Base-by-base conservation (phyloP, 2,797 vertebrate species). In the Nannoperca obscura region DNA sequence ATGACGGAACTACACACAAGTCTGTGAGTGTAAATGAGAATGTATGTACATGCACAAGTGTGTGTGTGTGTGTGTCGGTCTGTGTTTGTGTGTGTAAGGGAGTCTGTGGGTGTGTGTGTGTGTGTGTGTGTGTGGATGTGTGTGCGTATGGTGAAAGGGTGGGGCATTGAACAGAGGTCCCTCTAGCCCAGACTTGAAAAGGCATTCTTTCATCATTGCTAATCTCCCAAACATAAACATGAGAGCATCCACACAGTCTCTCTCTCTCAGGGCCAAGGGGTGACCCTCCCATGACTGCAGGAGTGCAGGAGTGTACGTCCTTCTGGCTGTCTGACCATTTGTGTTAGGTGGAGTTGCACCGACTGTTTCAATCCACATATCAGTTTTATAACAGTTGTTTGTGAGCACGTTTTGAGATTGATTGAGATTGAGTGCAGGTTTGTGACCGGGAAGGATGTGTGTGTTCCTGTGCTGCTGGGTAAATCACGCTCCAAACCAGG, bases 211-310 rank as follows among this genome's bases (percentile, higher is more conserved):
- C 94, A 96, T 95, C 95, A 93, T 91, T 91, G 91, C 93, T 95
- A 95, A 95, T 96, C 95, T 95, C 90, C 93, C 90, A 94, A 95
- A 95, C 95, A 95, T 94, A 95, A 96, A 95, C 94, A 95, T 83
- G 86, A 90, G 90, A 89, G 89, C 94, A 95, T 95, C 93, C 88
- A 89, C 90, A 86, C 85, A 85, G 82, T 83, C 74, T 85, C 65
- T 88, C 61, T 67, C 78, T 80, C 76, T 78, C 63, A 70, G 86
- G 85, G 74, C 86, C 68, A 63, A 71, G 78, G 83, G 85, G 88
- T 91, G 89, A 90, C 91, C 88, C 91, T 94, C 84, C 91, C 90
- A 87, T 91, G 93, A 88, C 89, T 42, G 86, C 71, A 83, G 73
- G 74, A 75, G 84, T 49, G 15, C 83, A 78, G 68, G 77, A 65